phyloP scores from a whole-genome alignment of 2,797 vertebrate genomes.

The Eospalax fontanierii region DNA sequence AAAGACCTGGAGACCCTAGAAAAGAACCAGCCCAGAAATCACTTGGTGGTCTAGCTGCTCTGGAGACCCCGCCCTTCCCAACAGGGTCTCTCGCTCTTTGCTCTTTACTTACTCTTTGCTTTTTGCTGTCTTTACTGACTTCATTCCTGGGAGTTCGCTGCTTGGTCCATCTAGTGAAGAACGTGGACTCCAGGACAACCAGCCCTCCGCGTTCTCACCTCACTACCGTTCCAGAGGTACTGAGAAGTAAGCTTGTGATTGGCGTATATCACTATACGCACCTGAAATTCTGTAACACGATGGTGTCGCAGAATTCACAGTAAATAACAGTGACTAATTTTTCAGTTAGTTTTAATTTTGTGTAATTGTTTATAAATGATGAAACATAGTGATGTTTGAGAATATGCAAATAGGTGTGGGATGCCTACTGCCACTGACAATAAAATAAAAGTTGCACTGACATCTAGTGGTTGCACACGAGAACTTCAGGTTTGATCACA shows the following conservation, averaged over 20 bases:
- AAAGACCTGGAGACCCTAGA: no score
- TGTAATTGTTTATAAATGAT: constrained; percentile 52
- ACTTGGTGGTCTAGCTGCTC: no score
- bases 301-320: background rate
- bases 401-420: constrained; percentile 24
- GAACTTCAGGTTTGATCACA: constrained; percentile 59
- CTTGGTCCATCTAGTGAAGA: no score
- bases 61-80: no score
- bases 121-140: no score
- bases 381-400: constrained; percentile 34
- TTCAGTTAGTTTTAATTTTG: constrained; percentile 48
- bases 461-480: constrained; percentile 88
- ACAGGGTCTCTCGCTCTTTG: no score
- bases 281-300: background rate
- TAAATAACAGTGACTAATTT: constrained; percentile 32
- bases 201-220: no score
- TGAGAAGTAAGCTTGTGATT: background rate
- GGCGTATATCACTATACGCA: background rate
- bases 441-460: constrained; percentile 80
- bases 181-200: no score
- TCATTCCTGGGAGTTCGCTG: no score
- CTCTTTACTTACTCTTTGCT: no score
- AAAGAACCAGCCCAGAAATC: no score
- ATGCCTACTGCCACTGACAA: background rate
- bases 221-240: background rate